Percentiles rank a stretch among this genome's conserved stretches.
These are phyloP conservation scores for Sebastes hopkinsi DNA, from an alignment of 2,797 vertebrate genomes.

Conservation along the genomic window DNA sequence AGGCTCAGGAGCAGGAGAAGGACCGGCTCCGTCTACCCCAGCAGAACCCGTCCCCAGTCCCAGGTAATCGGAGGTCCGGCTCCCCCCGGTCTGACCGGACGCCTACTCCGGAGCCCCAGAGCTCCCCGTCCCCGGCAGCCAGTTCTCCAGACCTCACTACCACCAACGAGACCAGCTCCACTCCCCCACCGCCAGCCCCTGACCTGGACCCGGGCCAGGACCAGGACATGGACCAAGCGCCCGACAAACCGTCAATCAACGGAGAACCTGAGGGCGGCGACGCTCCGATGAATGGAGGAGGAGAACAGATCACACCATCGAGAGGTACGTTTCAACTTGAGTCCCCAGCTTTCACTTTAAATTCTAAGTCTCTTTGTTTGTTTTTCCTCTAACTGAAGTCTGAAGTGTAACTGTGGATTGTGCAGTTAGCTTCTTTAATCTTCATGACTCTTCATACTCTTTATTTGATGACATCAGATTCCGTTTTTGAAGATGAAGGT, in stretches of 20 bases:
- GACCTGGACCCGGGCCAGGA: constrained; percentile 45
- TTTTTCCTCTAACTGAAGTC: background rate
- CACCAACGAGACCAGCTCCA: constrained; percentile 39
- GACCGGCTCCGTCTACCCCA: constrained; percentile 81
- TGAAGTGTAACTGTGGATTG: background rate
- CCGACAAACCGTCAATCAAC: constrained; percentile 67
- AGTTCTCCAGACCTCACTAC: constrained; percentile 68
- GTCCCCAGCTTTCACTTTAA: background rate
- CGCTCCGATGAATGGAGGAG: constrained; percentile 36
- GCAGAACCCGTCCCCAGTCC: constrained; percentile 81
- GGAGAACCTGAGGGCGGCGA: constrained; percentile 57
- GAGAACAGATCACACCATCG: constrained; percentile 51
- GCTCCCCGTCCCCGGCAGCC: constrained; percentile 65
- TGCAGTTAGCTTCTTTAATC: background rate
- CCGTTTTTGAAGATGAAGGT: constrained; percentile 65
- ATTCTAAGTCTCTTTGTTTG: background rate
- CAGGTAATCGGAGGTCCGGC: constrained; percentile 53
- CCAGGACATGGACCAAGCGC: background rate
- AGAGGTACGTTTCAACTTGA: constrained; percentile 49
- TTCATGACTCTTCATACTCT: background rate
- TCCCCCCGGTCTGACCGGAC: constrained; percentile 80
- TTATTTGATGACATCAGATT: constrained; percentile 40
- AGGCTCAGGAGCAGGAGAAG: constrained; percentile 90
- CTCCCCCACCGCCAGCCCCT: constrained; percentile 22
- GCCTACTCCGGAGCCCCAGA: constrained; percentile 69